Conservation (phyloP, 1,140 invertebrate genomes). For the Ceratosolen solmsi region DNA sequence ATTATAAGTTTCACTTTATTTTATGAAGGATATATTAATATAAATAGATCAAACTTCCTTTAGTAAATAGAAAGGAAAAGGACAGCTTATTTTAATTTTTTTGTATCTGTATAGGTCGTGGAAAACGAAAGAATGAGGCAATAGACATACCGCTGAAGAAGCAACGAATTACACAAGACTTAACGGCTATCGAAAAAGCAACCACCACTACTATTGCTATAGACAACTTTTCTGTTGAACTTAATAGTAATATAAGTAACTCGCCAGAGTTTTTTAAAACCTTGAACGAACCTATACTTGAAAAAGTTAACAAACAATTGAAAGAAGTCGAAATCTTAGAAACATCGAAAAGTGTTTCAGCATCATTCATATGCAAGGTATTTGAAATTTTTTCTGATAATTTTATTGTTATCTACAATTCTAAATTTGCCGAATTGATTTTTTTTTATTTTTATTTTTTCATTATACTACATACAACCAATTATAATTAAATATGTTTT, state of each 20-base stretch:
- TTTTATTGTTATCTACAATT: too few relatives aligned
- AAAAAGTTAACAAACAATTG: neutral
- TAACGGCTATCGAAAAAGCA: conserved; percentile 64
- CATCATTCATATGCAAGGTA: neutral
- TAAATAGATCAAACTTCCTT: too few relatives aligned
- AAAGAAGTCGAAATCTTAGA: conserved; percentile 15
- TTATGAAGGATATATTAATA: too few relatives aligned
- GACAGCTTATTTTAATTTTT: too few relatives aligned
- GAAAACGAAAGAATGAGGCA: conserved; percentile 68
- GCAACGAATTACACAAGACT: conserved; percentile 63
- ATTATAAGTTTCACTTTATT: too few relatives aligned
- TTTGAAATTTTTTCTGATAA: neutral
- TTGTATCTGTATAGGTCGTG: conserved; percentile 60
- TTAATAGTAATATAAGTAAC: conserved; percentile 26
- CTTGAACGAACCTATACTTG: conserved; percentile 57
- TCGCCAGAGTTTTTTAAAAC: conserved; percentile 64
- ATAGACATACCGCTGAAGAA: conserved; percentile 57
- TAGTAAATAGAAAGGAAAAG: too few relatives aligned
- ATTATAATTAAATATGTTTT: too few relatives aligned
- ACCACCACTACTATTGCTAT: conserved; percentile 64
- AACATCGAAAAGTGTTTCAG: neutral
- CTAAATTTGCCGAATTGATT: too few relatives aligned
- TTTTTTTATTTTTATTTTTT: too few relatives aligned
- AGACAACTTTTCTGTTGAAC: conserved; percentile 52
- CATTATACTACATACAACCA: too few relatives aligned